A percentile compares a stretch with the other conserved stretches of the same genome.
Evolutionary conservation across 2,797 vertebrate genomes (phyloP).

Genomic region (Carcharodon carcharias): DNA sequence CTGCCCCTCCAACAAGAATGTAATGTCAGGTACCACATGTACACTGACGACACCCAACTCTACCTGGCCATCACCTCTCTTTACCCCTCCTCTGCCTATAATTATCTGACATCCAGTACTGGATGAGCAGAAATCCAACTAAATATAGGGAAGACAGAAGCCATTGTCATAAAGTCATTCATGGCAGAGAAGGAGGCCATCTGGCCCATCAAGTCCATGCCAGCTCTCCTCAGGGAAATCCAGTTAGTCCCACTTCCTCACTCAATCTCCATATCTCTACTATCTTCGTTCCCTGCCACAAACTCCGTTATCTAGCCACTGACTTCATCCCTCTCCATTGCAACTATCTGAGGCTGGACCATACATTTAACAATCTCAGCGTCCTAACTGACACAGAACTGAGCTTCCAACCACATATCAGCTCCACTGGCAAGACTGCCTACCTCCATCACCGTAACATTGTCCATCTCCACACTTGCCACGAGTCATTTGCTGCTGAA

Average conservation of each 20-base stretch:
- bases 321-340: neutral
- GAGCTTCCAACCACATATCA: neutral
- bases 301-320: neutral
- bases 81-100: neutral
- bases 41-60: neutral
- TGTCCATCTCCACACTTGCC: neutral
- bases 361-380: neutral
- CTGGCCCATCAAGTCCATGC: too few species aligned
- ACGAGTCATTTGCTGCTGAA: neutral
- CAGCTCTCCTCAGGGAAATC: too few species aligned
- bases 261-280: too few species aligned
- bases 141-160: neutral
- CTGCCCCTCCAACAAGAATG: neutral
- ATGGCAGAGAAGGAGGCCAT: too few species aligned
- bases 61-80: neutral
- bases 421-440: neutral
- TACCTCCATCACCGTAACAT: neutral
- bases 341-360: neutral
- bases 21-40: neutral
- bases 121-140: neutral
- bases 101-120: neutral
- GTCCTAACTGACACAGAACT: neutral
- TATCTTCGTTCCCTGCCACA: neutral
- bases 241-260: too few species aligned
- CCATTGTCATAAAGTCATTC: neutral